phyloP scores from a whole-genome alignment of 2,797 vertebrate species.

The Paratrypauchen microcephalus region DNA sequence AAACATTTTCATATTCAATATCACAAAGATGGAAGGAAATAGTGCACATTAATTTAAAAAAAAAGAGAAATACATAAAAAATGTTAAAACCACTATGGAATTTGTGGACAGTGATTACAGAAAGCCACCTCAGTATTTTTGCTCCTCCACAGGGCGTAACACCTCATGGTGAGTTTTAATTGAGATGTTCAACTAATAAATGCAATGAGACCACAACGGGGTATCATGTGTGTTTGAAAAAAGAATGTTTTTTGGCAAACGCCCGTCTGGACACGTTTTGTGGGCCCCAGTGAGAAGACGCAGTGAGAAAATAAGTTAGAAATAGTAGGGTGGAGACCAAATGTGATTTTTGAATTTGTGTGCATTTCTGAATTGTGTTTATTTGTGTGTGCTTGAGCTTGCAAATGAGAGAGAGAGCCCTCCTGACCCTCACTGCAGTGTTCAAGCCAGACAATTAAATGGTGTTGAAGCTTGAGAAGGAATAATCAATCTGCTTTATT shows the following conservation, averaged over 20 bases:
- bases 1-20: neutral
- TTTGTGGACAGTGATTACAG: constrained; percentile 31
- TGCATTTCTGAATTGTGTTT: constrained; percentile 9
- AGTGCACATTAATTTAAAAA: neutral
- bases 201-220: constrained; percentile 49
- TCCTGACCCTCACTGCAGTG: constrained; percentile 63
- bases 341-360: constrained; percentile 29
- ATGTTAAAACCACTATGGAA: constrained; percentile 30
- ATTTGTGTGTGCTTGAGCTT: constrained; percentile 33
- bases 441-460: constrained; percentile 73
- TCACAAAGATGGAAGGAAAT: neutral
- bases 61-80: constrained; percentile 14
- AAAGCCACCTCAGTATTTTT: constrained; percentile 25
- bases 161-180: constrained; percentile 84
- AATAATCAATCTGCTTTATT: constrained; percentile 73
- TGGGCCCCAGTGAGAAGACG: constrained; percentile 50
- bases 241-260: constrained; percentile 60
- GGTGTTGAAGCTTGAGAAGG: constrained; percentile 72
- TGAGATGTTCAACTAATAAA: constrained; percentile 73
- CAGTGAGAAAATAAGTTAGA: constrained; percentile 36
- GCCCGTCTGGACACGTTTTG: constrained; percentile 85
- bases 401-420: constrained; percentile 66
- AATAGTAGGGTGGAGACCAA: constrained; percentile 15
- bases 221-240: constrained; percentile 66
- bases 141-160: constrained; percentile 42